Conservation (phyloP, 2,797 vertebrate genomes). For the Synanceia verrucosa region DNA sequence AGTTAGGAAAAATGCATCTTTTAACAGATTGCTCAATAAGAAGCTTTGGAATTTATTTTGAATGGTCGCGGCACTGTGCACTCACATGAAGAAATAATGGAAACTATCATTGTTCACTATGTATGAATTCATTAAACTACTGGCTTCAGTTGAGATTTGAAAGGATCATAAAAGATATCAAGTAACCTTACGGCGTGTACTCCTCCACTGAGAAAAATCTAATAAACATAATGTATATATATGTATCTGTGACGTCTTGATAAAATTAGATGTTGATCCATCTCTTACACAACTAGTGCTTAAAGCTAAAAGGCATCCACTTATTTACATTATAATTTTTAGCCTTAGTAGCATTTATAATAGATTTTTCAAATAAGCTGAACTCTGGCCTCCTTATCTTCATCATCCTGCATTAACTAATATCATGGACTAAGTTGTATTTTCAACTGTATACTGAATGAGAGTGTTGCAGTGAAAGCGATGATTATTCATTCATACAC, state of each 20-base stretch:
- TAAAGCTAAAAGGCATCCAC: slow-evolving; percentile 30
- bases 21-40: slow-evolving; percentile 28
- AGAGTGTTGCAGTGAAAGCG: neutral
- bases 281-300: slow-evolving; percentile 25
- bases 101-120: slow-evolving; percentile 7
- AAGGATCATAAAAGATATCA: slow-evolving; percentile 30
- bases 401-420: slow-evolving; percentile 20
- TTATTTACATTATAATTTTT: slow-evolving; percentile 45
- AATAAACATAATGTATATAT: slow-evolving; percentile 43
- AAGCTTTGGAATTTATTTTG: slow-evolving; percentile 23
- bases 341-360: slow-evolving; percentile 56
- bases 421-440: neutral
- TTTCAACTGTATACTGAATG: neutral
- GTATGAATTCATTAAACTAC: slow-evolving; percentile 16
- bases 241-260: slow-evolving; percentile 25
- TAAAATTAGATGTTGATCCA: slow-evolving; percentile 36
- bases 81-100: neutral
- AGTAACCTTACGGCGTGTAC: slow-evolving; percentile 9
- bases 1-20: slow-evolving; percentile 19
- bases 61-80: slow-evolving; percentile 4
- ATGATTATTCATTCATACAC: slow-evolving; percentile 7
- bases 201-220: neutral
- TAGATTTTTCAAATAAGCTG: slow-evolving; percentile 35
- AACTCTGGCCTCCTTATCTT: slow-evolving; percentile 43
- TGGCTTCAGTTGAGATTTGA: slow-evolving; percentile 21